Evolutionary conservation across 2,888 invertebrate genomes (phyloP).

Genomic region (Coenonympha glycerion): DNA sequence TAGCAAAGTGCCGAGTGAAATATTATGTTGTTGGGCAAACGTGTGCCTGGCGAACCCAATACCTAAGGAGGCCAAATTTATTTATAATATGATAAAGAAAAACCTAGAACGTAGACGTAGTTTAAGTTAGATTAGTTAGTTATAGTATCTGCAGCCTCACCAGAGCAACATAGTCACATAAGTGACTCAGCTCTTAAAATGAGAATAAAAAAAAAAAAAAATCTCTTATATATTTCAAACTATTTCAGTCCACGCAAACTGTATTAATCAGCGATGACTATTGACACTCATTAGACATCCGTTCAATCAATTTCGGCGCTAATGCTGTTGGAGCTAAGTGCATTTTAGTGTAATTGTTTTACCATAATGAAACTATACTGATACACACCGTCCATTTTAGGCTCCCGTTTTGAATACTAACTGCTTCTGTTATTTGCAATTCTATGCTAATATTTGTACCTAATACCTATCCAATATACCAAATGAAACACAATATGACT

Average conservation of each 20-base stretch:
- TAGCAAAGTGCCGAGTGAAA: too few relatives aligned
- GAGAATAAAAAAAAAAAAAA: too few relatives aligned
- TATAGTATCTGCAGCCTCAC: too few relatives aligned
- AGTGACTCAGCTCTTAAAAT: too few relatives aligned
- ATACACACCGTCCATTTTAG: conserved; percentile 13
- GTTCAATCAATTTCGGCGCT: conserved; percentile 22
- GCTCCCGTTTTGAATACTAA: conserved; percentile 16
- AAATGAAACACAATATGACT: too few relatives aligned
- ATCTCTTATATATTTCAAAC: conserved; percentile 19
- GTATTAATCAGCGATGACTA: conserved; percentile 24
- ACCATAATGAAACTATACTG: conserved; percentile 20
- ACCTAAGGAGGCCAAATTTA: too few relatives aligned
- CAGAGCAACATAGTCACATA: too few relatives aligned
- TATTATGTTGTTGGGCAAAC: too few relatives aligned
- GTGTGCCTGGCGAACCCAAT: too few relatives aligned
- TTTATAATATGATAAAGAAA: too few relatives aligned
- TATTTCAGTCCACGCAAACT: conserved; percentile 22
- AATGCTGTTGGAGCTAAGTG: conserved; percentile 17
- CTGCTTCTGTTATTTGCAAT: conserved; percentile 15
- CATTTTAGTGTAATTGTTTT: conserved; percentile 20
- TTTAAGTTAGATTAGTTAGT: too few relatives aligned
- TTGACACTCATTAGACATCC: conserved; percentile 17
- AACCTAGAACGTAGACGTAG: too few relatives aligned
- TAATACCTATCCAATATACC: conserved; percentile 16
- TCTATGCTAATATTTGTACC: conserved; percentile 12